Base-by-base conservation (phyloP, 92 coral and sea anemone genomes). In the Siderastrea siderea region DNA sequence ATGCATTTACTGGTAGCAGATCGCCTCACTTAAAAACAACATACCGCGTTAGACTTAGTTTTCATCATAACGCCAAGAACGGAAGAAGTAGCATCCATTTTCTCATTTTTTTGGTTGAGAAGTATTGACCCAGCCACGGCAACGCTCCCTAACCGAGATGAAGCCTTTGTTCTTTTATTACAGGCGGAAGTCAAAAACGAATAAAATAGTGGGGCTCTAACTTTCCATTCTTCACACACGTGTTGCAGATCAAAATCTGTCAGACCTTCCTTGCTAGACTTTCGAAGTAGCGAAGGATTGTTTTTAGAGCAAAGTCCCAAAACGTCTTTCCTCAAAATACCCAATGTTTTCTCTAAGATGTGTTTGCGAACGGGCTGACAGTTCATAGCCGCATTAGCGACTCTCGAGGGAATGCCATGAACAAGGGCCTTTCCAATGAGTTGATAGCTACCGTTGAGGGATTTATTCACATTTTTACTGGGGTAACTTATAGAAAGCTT, bases 101-200 rank as follows among this genome's bases (percentile, higher is more conserved):
- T 8, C 63, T 59, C 16, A 11, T 59, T 59, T 59, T 3, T 59
- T 59, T 59, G 63, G 2, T 59, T 6, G 3, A 59, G 63, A 65
- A 65, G 70, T 11, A 65, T 45, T 5, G 70, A 65, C 46, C 70
- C 70, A 65, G 70, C 46, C 70, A 65, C 70, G 44, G 74, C 74
- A 45, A 26, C 52, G 51, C 74, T 68, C 74, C 74, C 68, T 38
- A 64, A 64, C 68, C 43, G 5, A 64, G 38, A 64, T 64, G 68
- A 64, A 64, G 68, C 68, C 74, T 65, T 17, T 65, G 70, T 65
- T 65, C 70, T 65, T 65, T 65, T 65, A n/a, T 65, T 65, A 5
- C 9, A 65, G 70, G 70, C 70, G 47, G 38, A 26, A 26, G 38
- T 26, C 38, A 26, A 26, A 26, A 26, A 26, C 38, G 38, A 26